Evolutionary conservation across 2,888 invertebrate genomes (phyloP), one percentile per base, ranked within the genome.

Genomic region (Chaitophorus viminalis): DNA sequence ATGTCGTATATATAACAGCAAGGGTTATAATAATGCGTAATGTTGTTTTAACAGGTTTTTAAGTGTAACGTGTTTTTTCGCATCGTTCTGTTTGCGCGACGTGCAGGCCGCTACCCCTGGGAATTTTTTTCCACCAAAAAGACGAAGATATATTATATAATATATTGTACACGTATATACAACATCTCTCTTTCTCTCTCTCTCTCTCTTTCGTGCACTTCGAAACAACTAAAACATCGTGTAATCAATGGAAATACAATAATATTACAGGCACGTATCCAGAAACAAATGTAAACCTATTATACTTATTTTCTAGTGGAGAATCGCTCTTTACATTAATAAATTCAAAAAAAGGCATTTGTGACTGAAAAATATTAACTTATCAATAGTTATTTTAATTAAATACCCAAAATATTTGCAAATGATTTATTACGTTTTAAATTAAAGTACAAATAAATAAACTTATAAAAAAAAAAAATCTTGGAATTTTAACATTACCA

Each of bases 1-100:
- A n/a, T n/a, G n/a, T n/a, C 9, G 11, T 52, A 31, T 6, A 29
- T 8, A 11, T 36, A n/a, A 29, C 31, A 17, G 60, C 79, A 81
- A 87, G 87, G 87, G 87, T 87, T 87, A 68, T 77, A 52, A 68
- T 29, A 29, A 68, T 11, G 46, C 46, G 29, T 68, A 87, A 87
- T 81, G 87, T 81, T 87, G 33, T 87, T 87, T 87, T 87, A 87
- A 87, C 87, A 87, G 87, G 87, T 87, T 87, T 87, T 87, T 87
- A 87, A 87, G 87, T 87, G 87, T 87, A 87, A 87, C 81, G 79
- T 39, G 87, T n/a, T 29, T 81, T 87, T 78, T 60, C n/a, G 18
- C 6, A n/a, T 54, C 33, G 3, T 39, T 77, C 33, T 68, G 68
- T 85, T 85, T 76, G 65, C 65, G n/a, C 52, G 11, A 68, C n/a